Evolutionary conservation across 2,888 invertebrate genomes (phyloP).

Genomic region (Caenorhabditis sp.): DNA sequence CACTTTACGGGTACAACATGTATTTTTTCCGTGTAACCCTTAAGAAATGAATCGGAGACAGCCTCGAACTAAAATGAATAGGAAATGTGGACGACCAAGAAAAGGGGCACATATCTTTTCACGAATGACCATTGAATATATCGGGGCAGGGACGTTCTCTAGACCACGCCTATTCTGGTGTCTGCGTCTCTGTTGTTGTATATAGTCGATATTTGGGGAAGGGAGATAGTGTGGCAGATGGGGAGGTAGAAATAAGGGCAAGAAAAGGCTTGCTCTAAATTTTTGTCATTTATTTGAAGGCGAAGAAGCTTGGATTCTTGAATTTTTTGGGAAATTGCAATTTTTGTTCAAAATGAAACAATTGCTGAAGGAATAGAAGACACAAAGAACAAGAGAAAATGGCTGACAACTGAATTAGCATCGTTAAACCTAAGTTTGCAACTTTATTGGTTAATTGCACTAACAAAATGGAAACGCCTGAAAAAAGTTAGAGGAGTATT

Average conservation of each 20-base stretch:
- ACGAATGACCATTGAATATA: slow-evolving; percentile 6
- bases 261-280: no score
- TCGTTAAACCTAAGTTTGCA: no score
- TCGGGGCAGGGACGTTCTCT: neutral
- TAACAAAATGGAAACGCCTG: no score
- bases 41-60: neutral
- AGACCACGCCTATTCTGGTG: neutral
- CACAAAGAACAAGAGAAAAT: no score
- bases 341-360: no score
- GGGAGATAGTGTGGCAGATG: neutral
- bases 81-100: neutral
- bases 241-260: neutral
- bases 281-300: no score
- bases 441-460: no score
- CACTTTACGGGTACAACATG: neutral
- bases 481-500: no score
- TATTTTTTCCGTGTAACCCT: neutral
- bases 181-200: neutral
- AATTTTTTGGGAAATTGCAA: no score
- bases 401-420: no score
- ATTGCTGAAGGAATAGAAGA: no score
- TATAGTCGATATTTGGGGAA: neutral
- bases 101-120: neutral
- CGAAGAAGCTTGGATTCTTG: no score
- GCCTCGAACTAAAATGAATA: neutral